Base-by-base conservation (phyloP, 2,888 invertebrate species). In the Agonopterix arenella region DNA sequence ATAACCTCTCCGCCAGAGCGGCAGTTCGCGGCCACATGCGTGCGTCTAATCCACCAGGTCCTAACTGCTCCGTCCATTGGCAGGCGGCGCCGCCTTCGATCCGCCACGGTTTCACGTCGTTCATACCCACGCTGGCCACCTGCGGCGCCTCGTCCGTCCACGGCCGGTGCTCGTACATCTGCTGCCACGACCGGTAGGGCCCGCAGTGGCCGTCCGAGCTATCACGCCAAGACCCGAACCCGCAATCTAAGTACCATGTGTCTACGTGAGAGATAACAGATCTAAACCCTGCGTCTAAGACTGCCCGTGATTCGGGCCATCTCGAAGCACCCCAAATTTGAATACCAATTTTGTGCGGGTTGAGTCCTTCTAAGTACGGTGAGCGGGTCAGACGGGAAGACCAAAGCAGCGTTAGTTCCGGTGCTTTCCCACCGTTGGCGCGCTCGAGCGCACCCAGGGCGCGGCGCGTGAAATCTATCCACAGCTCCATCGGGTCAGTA, bases 241-340 rank as follows among this genome's bases (percentile, higher is more conserved):
- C 96, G 71, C 96, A 96, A 76, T 96, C 96, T 59, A 96, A 89
- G 80, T 96, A 96, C 95, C 95, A 95, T 4, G 95, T 95, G 73
- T 96, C 96, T 49, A 96, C 96, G 79, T 96, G 96, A 11, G 96
- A 96, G 51, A 96, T 80, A 50, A 97, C 93, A 47, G 95, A 89
- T 51, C 93, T 91, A 79, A 93, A 96, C 2, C 96, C 96, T 50
- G 93, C 93, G 59, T 94, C 92, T 18, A 96, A 80, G 4, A 96
- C 90, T 54, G 94, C 94, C 5, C 92, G 91, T 11, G 96, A 95
- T 70, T 95, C 95, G 1, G 93, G 91, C 94, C 96, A 96, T 44
- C 92, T 92, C 60, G 94, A 95, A 0, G 93, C 93, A 41, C 96
- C 95, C 96, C 96, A 96, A 46, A 93, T 45, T 43, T 53, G 53